Evolutionary conservation across 2,888 invertebrate species (phyloP).

Genomic region (Petrophora chlorosata): DNA sequence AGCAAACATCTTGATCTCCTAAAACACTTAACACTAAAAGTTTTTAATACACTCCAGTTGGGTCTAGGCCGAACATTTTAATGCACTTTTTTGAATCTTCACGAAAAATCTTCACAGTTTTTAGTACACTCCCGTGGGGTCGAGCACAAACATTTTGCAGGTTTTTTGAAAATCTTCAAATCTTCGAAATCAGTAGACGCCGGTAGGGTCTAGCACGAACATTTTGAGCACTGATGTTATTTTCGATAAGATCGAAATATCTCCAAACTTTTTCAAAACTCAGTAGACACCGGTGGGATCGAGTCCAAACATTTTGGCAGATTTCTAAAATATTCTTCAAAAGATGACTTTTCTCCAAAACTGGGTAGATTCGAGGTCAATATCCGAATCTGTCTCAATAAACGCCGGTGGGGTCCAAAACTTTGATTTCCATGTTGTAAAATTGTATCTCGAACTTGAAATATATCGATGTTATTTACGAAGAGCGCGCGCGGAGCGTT

Average conservation of each 20-base stretch:
- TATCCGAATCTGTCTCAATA: conserved; percentile 54
- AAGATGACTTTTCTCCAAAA: conserved; percentile 34
- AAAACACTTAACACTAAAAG: conserved; percentile 50
- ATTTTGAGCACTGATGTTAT: conserved; percentile 52
- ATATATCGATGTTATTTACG: conserved; percentile 79
- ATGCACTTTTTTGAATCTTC: conserved; percentile 44
- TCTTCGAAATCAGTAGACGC: conserved; percentile 57
- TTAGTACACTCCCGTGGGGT: conserved; percentile 78
- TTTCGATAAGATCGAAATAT: conserved; percentile 24
- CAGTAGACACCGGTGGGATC: conserved; percentile 76
- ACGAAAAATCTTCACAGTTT: conserved; percentile 41
- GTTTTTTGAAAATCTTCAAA: conserved; percentile 32
- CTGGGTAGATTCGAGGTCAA: conserved; percentile 25
- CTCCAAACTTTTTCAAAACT: conserved; percentile 32
- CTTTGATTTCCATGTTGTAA: conserved; percentile 71
- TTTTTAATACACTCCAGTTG: conserved; percentile 58
- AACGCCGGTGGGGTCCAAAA: conserved; percentile 79
- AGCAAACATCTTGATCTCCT: conserved; percentile 44
- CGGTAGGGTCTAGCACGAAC: conserved; percentile 71
- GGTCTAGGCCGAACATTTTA: conserved; percentile 61
- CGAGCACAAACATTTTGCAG: conserved; percentile 70
- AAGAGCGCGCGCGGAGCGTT: conserved; percentile 54
- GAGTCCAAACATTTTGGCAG: conserved; percentile 62
- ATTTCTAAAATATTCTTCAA: conserved; percentile 33
- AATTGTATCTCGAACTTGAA: conserved; percentile 58